Evolutionary conservation across 1,140 invertebrate genomes (phyloP).

Genomic region (Sitophilus oryzae): DNA sequence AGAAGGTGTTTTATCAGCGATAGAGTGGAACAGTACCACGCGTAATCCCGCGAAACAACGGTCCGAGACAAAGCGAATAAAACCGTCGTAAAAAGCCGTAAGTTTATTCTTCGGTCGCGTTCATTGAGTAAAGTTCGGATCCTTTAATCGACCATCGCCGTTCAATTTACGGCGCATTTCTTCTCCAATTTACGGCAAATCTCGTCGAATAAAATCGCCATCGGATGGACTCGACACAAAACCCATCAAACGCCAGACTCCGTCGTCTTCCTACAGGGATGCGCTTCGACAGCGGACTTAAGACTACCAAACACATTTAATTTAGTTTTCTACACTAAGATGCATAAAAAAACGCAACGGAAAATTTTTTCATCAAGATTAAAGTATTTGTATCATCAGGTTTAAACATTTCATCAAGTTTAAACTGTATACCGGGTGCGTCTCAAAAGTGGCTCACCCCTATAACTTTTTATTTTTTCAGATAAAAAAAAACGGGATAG

Average conservation of each 20-base stretch:
- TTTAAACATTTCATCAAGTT: no score
- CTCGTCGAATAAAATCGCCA: conserved; percentile 18
- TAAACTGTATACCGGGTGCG: no score
- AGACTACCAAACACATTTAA: not conserved
- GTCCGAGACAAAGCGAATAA: conserved; percentile 19
- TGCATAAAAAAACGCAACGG: no score
- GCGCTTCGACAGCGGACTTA: not conserved
- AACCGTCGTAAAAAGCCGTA: conserved; percentile 24
- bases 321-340: no score
- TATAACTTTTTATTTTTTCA: no score
- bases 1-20: conserved; percentile 4
- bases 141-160: conserved; percentile 19
- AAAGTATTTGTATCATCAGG: no score
- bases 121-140: conserved; percentile 23
- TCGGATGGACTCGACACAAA: conserved; percentile 19
- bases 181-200: conserved; percentile 25
- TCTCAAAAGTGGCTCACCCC: no score
- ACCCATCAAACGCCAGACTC: conserved; percentile 16
- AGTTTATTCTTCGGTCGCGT: conserved; percentile 22
- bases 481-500: no score
- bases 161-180: conserved; percentile 26
- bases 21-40: conserved; percentile 5
- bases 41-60: conserved; percentile 16
- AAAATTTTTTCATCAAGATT: no score
- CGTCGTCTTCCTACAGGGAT: conserved; percentile 19